phyloP scores from a whole-genome alignment of 2,797 vertebrate genomes.

The Picus viridis region DNA sequence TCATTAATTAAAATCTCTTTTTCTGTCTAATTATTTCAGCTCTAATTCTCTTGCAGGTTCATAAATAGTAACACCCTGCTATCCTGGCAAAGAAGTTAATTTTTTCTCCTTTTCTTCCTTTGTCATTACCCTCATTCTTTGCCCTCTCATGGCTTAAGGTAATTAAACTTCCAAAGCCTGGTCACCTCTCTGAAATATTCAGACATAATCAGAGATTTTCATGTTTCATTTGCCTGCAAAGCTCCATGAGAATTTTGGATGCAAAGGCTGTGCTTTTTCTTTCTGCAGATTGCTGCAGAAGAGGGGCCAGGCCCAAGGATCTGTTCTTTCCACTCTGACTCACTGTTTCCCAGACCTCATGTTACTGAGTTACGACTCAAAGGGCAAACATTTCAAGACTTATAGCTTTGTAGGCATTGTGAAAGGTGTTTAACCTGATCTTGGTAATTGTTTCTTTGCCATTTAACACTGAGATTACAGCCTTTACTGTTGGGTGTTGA shows the following conservation, averaged over 20 bases:
- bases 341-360: accelerated
- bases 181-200: constrained; percentile 53
- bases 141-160: constrained; percentile 21
- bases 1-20: constrained; percentile 69
- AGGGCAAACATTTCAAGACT: not conserved
- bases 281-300: not conserved
- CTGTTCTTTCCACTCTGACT: not conserved
- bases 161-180: constrained; percentile 30
- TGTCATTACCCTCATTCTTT: not conserved
- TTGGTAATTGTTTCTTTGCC: not conserved
- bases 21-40: constrained; percentile 66
- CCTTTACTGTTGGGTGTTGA: not conserved
- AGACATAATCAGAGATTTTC: constrained; percentile 11
- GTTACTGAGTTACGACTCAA: not conserved
- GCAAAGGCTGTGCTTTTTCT: not conserved
- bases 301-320: not conserved
- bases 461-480: not conserved
- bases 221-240: not conserved
- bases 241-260: not conserved
- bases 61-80: constrained; percentile 59
- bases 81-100: constrained; percentile 14
- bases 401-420: not conserved
- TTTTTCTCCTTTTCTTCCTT: constrained; percentile 16
- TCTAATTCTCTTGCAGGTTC: constrained; percentile 62
- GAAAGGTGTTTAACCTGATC: not conserved